A percentile compares a stretch with the other conserved stretches of the same genome.
These are phyloP conservation scores for Zelleria hepariella DNA, from an alignment of 2,888 invertebrate genomes.

Conservation along the genomic window DNA sequence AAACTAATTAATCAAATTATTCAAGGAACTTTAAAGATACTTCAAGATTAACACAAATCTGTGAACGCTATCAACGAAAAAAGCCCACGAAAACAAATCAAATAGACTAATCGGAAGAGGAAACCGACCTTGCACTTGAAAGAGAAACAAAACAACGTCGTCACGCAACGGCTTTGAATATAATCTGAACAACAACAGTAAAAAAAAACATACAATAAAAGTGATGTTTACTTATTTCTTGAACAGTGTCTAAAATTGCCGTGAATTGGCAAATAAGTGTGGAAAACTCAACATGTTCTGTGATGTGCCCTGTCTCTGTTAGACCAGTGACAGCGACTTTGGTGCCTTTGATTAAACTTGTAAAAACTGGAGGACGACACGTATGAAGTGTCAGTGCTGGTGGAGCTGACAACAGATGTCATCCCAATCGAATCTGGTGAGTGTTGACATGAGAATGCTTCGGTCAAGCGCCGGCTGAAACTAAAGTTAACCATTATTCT, in stretches of 20 bases:
- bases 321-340: background rate
- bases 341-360: constrained; percentile 9
- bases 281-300: background rate
- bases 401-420: constrained; percentile 72
- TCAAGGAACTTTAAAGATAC: background rate
- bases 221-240: no score
- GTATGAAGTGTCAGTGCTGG: constrained; percentile 69
- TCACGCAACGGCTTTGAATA: constrained; percentile 7
- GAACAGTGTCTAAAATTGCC: no score
- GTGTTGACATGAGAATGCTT: no score
- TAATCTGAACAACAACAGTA: background rate
- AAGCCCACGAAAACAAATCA: constrained; percentile 5
- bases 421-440: constrained; percentile 60
- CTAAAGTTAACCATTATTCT: no score
- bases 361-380: constrained; percentile 68
- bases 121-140: constrained; percentile 9
- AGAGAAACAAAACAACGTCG: background rate
- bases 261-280: constrained; percentile 6
- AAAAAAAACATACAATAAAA: background rate
- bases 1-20: no score
- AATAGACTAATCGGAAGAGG: constrained; percentile 15
- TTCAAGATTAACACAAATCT: background rate
- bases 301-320: constrained; percentile 1
- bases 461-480: no score
- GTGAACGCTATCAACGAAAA: constrained; percentile 4